Base-by-base conservation (phyloP, 2,797 vertebrate species). In the Trichosurus vulpecula region DNA sequence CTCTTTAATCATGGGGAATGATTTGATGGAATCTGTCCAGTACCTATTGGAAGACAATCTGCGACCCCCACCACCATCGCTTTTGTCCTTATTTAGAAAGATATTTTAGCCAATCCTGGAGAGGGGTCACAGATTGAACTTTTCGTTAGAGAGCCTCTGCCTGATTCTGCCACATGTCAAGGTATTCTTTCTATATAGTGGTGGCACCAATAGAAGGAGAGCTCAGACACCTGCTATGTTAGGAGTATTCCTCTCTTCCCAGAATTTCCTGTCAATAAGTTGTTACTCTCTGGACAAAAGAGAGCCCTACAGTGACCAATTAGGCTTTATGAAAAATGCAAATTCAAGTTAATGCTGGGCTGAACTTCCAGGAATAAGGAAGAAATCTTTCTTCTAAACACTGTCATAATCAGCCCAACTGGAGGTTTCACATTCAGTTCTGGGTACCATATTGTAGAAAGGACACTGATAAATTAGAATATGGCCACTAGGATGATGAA, bases 131-230 rank as follows among this genome's bases (percentile, higher is more conserved):
- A 19, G 14, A 1, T 51, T 12, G 9, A 52, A 81, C 12, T 57
- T 10, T 54, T 2, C 0, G 0, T 16, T 31, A 35, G 89, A 25
- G 1, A 8, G 30, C 13, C 2, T 3, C 4, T 30, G n/a, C 9
- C 31, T 89, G 56, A 2, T 41, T n/a, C 35, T 91, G 1, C 52
- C 54, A n/a, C 0, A 1, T 1, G 0, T 56, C 41, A 61, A 35
- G 58, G 29, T 95, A 30, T 2, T 51, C 41, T 14, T 54, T 93
- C 30, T 53, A 81, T 55, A 74, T 2, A 29, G 47, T 87, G 2
- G 10, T 25, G n/a, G 41, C 0, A 0, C 53, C 31, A 95, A 1
- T 29, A 27, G 96, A 89, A 13, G 52, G 16, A 91, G n/a, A 96
- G 30, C 30, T 11, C 29, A 25, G n/a, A 47, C 2, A 25, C 66